Conservation (phyloP, 2,888 invertebrate species). For the Rhingia rostrata region DNA sequence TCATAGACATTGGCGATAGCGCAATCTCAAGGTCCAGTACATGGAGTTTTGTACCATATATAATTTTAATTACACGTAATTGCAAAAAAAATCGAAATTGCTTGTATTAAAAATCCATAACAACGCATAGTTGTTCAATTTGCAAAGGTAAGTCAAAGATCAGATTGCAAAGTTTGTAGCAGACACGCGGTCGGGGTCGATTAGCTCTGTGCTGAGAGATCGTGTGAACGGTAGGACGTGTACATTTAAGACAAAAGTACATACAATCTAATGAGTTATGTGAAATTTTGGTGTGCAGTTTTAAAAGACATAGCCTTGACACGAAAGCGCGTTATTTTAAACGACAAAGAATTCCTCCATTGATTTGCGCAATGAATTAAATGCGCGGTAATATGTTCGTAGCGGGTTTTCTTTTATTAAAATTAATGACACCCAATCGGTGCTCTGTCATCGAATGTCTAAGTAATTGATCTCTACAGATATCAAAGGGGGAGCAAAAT, state of each 20-base stretch:
- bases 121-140: slow-evolving; percentile 44
- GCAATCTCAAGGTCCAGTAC: slow-evolving; percentile 33
- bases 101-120: slow-evolving; percentile 29
- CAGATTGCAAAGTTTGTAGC: slow-evolving; percentile 32
- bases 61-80: slow-evolving; percentile 47
- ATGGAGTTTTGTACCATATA: slow-evolving; percentile 10
- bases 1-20: not conserved
- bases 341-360: not conserved
- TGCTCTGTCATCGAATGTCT: slow-evolving; percentile 27
- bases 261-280: slow-evolving; percentile 43
- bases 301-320: slow-evolving; percentile 45
- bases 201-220: slow-evolving; percentile 11
- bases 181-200: slow-evolving; percentile 8
- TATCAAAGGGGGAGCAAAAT: not conserved
- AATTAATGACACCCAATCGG: slow-evolving; percentile 37
- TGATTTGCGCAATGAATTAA: slow-evolving; percentile 25
- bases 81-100: slow-evolving; percentile 32
- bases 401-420: slow-evolving; percentile 27
- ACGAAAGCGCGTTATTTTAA: slow-evolving; percentile 13
- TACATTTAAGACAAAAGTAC: slow-evolving; percentile 40
- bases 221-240: slow-evolving; percentile 38
- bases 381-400: slow-evolving; percentile 4
- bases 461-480: slow-evolving; percentile 21
- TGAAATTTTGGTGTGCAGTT: slow-evolving; percentile 26
- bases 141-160: slow-evolving; percentile 42